Conservation (phyloP, 2,113 vertebrate species). For the Saccopteryx bilineata region DNA sequence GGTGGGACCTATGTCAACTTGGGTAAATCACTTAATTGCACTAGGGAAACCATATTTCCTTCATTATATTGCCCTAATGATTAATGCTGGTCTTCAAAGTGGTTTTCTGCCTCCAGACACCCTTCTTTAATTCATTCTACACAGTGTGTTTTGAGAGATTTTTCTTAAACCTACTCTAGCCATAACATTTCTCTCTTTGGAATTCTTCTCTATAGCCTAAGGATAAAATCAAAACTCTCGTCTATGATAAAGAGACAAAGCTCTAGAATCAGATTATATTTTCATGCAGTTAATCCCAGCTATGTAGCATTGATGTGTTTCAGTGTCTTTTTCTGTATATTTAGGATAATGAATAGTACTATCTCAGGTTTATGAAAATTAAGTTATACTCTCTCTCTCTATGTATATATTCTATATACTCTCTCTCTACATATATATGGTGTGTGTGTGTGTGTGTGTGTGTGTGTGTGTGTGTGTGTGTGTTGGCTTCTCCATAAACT, state of each 20-base stretch:
- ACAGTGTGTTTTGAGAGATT: background rate
- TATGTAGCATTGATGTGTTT: background rate
- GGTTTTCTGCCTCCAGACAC: background rate
- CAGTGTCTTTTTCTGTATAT: conserved; percentile 37
- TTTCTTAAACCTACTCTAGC: background rate
- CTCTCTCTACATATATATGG: too few relatives aligned
- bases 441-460: background rate
- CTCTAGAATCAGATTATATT: background rate
- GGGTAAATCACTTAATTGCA: background rate
- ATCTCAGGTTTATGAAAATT: background rate
- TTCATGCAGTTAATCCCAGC: conserved; percentile 7
- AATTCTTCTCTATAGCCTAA: background rate
- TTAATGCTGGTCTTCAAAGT: background rate
- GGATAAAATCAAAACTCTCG: background rate
- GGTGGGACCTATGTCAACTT: background rate
- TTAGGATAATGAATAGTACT: conserved; percentile 9
- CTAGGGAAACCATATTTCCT: background rate
- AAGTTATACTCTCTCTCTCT: background rate
- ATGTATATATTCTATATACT: background rate
- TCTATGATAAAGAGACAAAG: background rate
- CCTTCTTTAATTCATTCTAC: background rate
- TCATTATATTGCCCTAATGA: background rate
- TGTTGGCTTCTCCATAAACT: background rate
- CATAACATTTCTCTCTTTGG: background rate
- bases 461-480: background rate